These are phyloP conservation scores for Netelia inedita DNA, from an alignment of 2,888 invertebrate genomes.

Conservation along the genomic window DNA sequence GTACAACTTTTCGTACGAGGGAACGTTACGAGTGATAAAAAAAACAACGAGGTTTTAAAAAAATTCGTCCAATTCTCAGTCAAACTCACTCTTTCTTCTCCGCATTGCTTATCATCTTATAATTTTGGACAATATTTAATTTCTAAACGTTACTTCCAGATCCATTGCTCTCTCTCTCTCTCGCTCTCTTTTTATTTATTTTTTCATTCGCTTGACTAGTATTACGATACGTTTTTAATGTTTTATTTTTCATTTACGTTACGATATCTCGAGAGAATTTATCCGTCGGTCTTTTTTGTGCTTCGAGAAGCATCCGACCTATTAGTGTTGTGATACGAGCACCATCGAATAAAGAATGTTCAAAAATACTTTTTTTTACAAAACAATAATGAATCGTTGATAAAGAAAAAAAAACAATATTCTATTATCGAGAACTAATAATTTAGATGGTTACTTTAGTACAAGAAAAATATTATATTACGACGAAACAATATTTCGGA, in stretches of 20 bases:
- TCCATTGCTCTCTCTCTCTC: constrained; percentile 42
- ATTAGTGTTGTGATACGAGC: too few relatives aligned
- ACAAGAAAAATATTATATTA: too few relatives aligned
- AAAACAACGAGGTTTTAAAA: background rate
- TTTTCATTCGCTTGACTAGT: constrained; percentile 75
- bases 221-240: constrained; percentile 72
- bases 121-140: constrained; percentile 77
- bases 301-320: background rate
- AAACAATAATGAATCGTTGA: too few relatives aligned
- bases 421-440: too few relatives aligned
- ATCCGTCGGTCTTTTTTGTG: background rate
- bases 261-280: constrained; percentile 31
- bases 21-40: constrained; percentile 27
- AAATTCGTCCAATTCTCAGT: background rate
- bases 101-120: constrained; percentile 70
- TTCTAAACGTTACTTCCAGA: constrained; percentile 39
- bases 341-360: too few relatives aligned
- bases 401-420: too few relatives aligned
- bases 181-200: constrained; percentile 38
- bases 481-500: too few relatives aligned
- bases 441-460: too few relatives aligned
- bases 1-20: constrained; percentile 51
- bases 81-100: constrained; percentile 59
- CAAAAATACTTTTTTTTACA: too few relatives aligned
- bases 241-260: constrained; percentile 36